These are phyloP conservation scores for Lithosia quadra DNA, from an alignment of 2,888 invertebrate genomes.

Conservation along the genomic window DNA sequence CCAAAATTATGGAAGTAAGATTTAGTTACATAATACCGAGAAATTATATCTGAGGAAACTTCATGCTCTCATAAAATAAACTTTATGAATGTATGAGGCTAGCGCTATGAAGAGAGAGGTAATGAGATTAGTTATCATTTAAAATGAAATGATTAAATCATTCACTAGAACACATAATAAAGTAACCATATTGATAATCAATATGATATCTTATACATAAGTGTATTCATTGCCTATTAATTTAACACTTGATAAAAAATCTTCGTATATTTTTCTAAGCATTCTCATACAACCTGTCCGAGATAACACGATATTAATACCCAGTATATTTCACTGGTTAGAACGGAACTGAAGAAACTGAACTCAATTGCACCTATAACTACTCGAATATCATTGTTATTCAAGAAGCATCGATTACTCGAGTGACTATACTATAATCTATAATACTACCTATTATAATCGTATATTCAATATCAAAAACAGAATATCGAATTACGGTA, in stretches of 20 bases:
- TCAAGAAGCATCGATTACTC: conserved; percentile 52
- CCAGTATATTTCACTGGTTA: conserved; percentile 17
- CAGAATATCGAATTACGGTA: conserved; percentile 50
- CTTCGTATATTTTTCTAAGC: background rate
- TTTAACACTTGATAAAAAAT: conserved; percentile 15
- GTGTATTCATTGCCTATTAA: conserved; percentile 9
- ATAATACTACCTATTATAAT: conserved; percentile 51
- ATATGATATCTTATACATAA: background rate
- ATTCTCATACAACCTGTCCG: conserved; percentile 12
- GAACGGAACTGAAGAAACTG: conserved; percentile 16
- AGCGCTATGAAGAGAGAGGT: too few species aligned
- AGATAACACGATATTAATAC: conserved; percentile 20
- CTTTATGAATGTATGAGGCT: too few species aligned
- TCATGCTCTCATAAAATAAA: too few species aligned
- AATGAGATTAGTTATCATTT: background rate
- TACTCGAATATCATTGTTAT: conserved; percentile 46
- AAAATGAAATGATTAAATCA: background rate
- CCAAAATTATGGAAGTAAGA: too few species aligned
- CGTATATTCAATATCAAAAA: conserved; percentile 49
- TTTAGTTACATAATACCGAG: too few species aligned
- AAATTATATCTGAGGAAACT: too few species aligned
- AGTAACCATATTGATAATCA: background rate
- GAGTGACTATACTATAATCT: too few species aligned
- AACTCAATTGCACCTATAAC: conserved; percentile 39
- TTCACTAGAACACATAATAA: background rate